Evolutionary conservation across 2,888 invertebrate genomes (phyloP), one percentile per base, ranked within the genome.

Genomic region (Andrena hattorfiana): DNA sequence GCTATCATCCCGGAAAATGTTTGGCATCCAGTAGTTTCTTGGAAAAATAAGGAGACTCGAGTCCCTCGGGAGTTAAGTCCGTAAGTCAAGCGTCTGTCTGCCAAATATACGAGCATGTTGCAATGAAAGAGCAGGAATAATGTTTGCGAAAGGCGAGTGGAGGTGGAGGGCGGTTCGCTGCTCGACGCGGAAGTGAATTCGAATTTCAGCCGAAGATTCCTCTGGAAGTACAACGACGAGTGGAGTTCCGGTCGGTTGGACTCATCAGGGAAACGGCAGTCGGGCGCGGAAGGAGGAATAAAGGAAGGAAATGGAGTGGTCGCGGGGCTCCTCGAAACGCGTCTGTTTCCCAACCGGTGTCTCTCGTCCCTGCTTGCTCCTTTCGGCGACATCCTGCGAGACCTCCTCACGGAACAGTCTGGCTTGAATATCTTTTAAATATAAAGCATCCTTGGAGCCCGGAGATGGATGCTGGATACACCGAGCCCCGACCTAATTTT

Each of bases 401-500:
- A 80, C 35, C 49, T 76, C 48, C 51, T 68, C 35, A 59, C 59
- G 48, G 56, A 42, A 76, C 51, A 60, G 64, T 51, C 51, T 60
- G 64, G 20, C 72, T 54, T 32, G 81, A 80, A 87, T 85, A 85
- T 87, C 77, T 84, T 84, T 85, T 84, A 87, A 85, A 85, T 84
- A 84, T 85, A 85, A 84, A 85, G 74, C 69, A 63, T 66, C 60
- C 71, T 26, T 51, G 64, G 20, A 35, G 54, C 49, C 56, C 63
- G 13, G 26, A 75, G 63, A 77, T 59, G 64, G 64, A 66, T 59
- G 77, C 77, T 59, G 16, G 26, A 56, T 76, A 56, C 56, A 48
- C 10, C 62, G 66, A 66, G 42, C 23, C 60, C 35, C 74, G 77
- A 77, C 77, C 77, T 63, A 68, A 66, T 80, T 74, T 63, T n/a